Base-by-base conservation (phyloP, 2,113 vertebrate genomes). In the Catharus minimus region DNA sequence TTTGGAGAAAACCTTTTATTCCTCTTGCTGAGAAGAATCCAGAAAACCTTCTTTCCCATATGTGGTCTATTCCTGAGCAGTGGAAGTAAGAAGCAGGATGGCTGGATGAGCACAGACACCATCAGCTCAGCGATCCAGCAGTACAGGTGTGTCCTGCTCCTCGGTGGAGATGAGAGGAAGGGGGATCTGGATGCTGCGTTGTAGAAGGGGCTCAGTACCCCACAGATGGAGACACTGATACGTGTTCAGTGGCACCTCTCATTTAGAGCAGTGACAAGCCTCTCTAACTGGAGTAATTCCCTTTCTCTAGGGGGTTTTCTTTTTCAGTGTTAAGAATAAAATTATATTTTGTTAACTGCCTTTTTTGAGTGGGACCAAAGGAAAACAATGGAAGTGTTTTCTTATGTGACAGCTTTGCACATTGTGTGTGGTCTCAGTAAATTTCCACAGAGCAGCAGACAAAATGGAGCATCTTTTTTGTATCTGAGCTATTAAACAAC, bases 401-500 rank as follows among this genome's bases (percentile, higher is more conserved):
- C 69, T 65, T 68, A 49, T 10, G 19, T 57, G 62, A 73, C 43
- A 82, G 15, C 19, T 14, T n/a, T 68, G 46, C 11, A 8, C 15
- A 13, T 32, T 52, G 22, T 27, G 41, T 78, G 65, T 84, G 77
- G 32, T 69, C 74, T 93, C 58, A 55, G 66, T 33, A 92, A 69
- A 87, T 82, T 93, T 93, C 68, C 55, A 47, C 8, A 52, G 30
- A 93, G 71, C 26, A 93, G 50, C 62, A 89, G 57, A 84, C 50
- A 86, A 88, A 85, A 80, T 47, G 62, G 55, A 84, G n/a, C 46
- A 73, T 69, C 62, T 72, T 90, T 83, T 75, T 61, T 78, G 56
- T 80, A 44, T 91, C 57, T 60, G 47, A 94, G 62, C 52, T 90
- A 50, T 92, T 87, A 80, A 90, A 76, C 50, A 89, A 22, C 39